These are phyloP conservation scores for Syrphus vitripennis DNA, from an alignment of 2,888 invertebrate species.

Conservation along the genomic window DNA sequence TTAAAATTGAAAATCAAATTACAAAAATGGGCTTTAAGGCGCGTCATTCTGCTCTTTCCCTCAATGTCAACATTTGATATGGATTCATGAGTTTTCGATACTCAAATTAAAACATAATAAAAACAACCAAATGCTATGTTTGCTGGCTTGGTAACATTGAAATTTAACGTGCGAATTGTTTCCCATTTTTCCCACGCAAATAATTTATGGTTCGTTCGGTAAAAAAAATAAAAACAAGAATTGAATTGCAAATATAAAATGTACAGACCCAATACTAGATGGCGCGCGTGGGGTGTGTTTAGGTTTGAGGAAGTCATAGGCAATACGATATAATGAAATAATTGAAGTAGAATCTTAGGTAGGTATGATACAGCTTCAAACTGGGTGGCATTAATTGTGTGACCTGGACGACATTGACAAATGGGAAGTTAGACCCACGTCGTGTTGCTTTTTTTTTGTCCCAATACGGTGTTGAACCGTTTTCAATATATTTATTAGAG, in stretches of 20 bases:
- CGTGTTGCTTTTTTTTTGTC: not conserved
- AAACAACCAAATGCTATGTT: not conserved
- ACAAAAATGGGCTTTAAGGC: not conserved
- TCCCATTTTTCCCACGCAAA: constrained; percentile 47
- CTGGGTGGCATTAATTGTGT: constrained; percentile 31
- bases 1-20: constrained; percentile 20
- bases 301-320: constrained; percentile 29
- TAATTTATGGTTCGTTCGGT: constrained; percentile 14
- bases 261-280: not conserved
- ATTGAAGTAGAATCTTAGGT: constrained; percentile 26
- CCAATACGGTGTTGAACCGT: constrained; percentile 1
- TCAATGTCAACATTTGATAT: not conserved
- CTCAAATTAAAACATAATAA: not conserved
- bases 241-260: constrained; percentile 23
- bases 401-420: constrained; percentile 5
- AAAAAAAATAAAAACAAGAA: constrained; percentile 14
- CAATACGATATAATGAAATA: not conserved
- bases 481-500: not conserved
- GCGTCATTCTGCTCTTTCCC: constrained; percentile 18
- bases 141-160: not conserved
- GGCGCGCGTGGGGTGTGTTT: constrained; percentile 31
- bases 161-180: constrained; percentile 27
- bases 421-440: constrained; percentile 4
- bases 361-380: constrained; percentile 8
- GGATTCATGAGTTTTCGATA: constrained; percentile 1